Conservation (phyloP, 2,888 invertebrate genomes). For the Zeuzera pyrina region DNA sequence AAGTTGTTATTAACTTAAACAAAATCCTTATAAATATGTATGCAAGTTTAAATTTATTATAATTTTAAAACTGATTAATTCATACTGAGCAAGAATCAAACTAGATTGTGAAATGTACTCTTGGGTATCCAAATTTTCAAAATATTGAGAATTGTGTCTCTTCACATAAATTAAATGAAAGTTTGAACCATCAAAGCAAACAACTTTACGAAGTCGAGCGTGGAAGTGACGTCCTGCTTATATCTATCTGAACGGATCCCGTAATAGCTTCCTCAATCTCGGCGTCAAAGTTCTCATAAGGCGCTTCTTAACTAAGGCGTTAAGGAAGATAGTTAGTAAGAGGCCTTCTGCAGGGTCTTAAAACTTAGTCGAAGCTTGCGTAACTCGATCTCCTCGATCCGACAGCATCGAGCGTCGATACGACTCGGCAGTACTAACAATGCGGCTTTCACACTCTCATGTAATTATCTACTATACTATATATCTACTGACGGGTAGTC, state of each 20-base stretch:
- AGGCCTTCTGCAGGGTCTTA: conserved; percentile 67
- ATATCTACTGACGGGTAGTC: too few species aligned
- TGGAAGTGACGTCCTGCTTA: conserved; percentile 70
- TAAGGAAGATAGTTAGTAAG: conserved; percentile 69
- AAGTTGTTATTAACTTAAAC: too few species aligned
- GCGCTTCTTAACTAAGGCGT: conserved; percentile 70
- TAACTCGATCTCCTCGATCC: conserved; percentile 61
- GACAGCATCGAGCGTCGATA: conserved; percentile 43
- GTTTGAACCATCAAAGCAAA: conserved; percentile 64
- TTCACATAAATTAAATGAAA: conserved; percentile 50
- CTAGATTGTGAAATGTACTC: too few species aligned
- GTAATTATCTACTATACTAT: too few species aligned
- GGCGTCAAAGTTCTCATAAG: conserved; percentile 71
- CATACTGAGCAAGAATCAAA: too few species aligned
- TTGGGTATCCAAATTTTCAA: too few species aligned
- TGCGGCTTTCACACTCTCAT: too few species aligned
- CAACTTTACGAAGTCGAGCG: conserved; percentile 64
- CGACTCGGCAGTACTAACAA: too few species aligned
- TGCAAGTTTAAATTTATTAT: too few species aligned
- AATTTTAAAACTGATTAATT: too few species aligned
- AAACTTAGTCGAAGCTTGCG: conserved; percentile 64
- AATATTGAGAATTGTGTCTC: conserved; percentile 21
- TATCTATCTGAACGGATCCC: conserved; percentile 66
- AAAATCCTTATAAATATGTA: too few species aligned
- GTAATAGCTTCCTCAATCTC: conserved; percentile 72